Evolutionary conservation across 2,797 vertebrate species (phyloP).

Genomic region (Avahi laniger): DNA sequence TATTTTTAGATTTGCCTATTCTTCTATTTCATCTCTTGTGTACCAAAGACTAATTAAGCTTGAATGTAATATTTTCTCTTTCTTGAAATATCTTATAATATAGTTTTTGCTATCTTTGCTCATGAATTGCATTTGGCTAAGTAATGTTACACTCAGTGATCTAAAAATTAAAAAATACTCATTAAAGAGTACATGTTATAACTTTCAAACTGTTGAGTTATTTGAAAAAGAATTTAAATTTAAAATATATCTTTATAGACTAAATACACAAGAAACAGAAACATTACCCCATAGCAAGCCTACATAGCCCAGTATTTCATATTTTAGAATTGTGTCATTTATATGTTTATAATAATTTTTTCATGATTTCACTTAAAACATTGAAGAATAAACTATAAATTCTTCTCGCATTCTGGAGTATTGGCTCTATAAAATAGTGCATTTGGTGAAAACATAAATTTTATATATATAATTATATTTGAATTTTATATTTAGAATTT

Average conservation of each 20-base stretch:
- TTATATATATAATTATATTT: not conserved
- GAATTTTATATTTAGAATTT: not conserved
- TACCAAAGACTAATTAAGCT: not conserved
- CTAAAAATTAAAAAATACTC: not conserved
- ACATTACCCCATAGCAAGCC: not conserved
- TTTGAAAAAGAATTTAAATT: not conserved
- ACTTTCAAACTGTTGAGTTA: not conserved
- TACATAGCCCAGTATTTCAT: not conserved
- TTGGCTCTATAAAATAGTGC: not conserved
- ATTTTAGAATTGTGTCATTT: not conserved
- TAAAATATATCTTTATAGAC: not conserved
- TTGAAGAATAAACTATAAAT: not conserved
- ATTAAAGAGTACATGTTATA: not conserved
- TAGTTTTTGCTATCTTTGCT: not conserved
- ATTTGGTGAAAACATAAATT: not conserved
- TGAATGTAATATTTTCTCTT: not conserved
- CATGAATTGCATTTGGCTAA: not conserved
- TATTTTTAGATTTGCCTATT: not conserved
- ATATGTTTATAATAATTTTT: not conserved
- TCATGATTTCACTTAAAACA: not conserved
- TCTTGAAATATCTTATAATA: not conserved
- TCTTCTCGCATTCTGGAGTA: not conserved
- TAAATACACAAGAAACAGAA: not conserved
- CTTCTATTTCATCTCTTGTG: not conserved
- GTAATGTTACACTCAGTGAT: not conserved